Base-by-base conservation (phyloP, 2,888 invertebrate genomes). In the Oscheius sp. region DNA sequence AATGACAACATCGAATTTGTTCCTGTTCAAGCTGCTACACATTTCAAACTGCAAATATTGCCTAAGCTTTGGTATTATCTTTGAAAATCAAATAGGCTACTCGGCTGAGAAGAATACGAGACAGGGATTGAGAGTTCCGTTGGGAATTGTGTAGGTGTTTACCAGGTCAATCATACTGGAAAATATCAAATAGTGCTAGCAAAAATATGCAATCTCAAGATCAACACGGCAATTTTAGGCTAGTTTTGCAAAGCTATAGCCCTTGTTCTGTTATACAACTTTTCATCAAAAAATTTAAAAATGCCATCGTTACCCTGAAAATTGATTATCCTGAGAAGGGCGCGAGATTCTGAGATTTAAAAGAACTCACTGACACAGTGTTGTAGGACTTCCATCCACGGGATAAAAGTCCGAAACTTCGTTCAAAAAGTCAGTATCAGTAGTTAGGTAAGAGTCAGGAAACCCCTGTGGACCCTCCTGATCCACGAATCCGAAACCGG, bases 101-200 rank as follows among this genome's bases (percentile, higher is more conserved):
- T 53, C 53, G n/a, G 53, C 53, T 3, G 53, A 53, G 53, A 53
- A 53, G 29, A 53, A 53, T 53, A 53, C 53, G 13, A 53, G 29
- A 29, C 53, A 53, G n/a, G 53, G 53, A 10, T 53, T 53, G 4
- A 11, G 29, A 53, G 53, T 53, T 21, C 53, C 53, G 29, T 29
- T 53, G 53, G 53, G 53, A 3, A 10, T 53, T 4, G 13, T 53
- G 29, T 53, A 53, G 4, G 4, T 10, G 29, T 53, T 53, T 7
- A 53, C 10, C 4, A 21, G 53, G 4, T 13, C 53, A 21, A 53
- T 53, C 53, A 53, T 53, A 11, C 53, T 53, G 29, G 10, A 53
- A 21, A 4, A 3, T 53, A 7, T 53, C 13, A 53, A 53, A 53
- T 11, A 11, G 53, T 53, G 9, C 42, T 42, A 0, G 7, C 3